Evolutionary conservation across 2,888 invertebrate species (phyloP), one percentile per base, ranked within the genome.

Genomic region (Clistopyga incitator): DNA sequence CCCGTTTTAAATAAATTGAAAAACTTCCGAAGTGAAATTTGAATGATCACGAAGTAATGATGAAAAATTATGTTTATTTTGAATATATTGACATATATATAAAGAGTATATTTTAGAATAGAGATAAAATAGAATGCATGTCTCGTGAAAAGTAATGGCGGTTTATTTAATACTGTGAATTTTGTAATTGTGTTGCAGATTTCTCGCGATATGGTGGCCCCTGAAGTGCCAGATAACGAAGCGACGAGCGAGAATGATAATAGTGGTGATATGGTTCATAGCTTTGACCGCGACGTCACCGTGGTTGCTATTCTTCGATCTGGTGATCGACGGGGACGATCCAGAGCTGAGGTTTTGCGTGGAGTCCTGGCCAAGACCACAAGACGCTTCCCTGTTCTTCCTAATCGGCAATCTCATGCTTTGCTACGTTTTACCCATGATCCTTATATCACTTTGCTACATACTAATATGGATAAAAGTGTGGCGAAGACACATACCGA

Each of bases 191-290:
- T 94, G 94, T 95, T 96, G 20, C 96, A 98, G 98, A 94, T 98
- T 98, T 93, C 95, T 98, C 88, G 98, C 98, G 64, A 99, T 98
- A 90, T 98, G 98, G 97, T 98, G 98, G 96, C 98, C 98, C 1
- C 93, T 98, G 89, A 97, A 97, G 91, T 96, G 97, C 91, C 98
- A 98, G 93, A 97, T 98, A 93, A 98, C 98, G 65, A 97, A 97
- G 91, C 95, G 97, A 77, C 96, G 98, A 20, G 98, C 98, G 11
- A 95, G 98, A 75, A 94, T 97, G 92, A 97, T 98, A 95, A 98
- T 98, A 89, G 94, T 97, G 82, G 94, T 97, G 90, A 98, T 98
- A 90, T 98, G 98, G 98, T 95, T 97, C 90, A 96, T 97, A 88
- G 97, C 98, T 0, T 94, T 97, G 86, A 95, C 96, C 54, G 96